Evolutionary conservation across 1,140 invertebrate species (phyloP).

Genomic region (Arion vulgaris): DNA sequence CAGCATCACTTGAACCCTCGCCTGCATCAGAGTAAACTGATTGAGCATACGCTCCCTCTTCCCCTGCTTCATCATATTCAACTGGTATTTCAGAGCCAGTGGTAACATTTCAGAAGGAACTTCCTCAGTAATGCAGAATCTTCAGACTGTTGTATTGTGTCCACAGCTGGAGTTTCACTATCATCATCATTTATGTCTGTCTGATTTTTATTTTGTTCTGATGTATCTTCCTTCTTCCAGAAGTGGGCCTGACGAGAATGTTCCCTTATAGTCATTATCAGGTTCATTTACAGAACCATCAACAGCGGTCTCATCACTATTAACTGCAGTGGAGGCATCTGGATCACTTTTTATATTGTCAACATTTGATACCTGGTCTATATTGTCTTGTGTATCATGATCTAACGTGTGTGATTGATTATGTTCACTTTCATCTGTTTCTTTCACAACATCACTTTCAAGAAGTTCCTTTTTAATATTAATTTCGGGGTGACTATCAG

Average conservation of each 20-base stretch:
- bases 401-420: not conserved
- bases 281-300: not conserved
- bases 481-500: not conserved
- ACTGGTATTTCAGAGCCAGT: conserved; percentile 6
- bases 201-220: not conserved
- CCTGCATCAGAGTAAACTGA: conserved; percentile 29
- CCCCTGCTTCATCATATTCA: conserved; percentile 29
- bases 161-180: not conserved
- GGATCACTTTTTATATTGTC: conserved; percentile 21
- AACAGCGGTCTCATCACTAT: not conserved
- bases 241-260: conserved; percentile 6
- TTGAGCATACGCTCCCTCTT: conserved; percentile 21
- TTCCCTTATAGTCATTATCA: conserved; percentile 7
- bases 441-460: conserved; percentile 3
- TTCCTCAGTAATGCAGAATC: not conserved
- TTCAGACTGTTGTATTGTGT: not conserved
- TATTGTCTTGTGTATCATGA: not conserved
- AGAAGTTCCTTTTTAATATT: conserved; percentile 23
- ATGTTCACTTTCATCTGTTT: not conserved
- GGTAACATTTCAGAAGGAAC: not conserved
- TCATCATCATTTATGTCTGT: not conserved
- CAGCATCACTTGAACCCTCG: conserved; percentile 17
- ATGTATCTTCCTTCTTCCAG: not conserved
- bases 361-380: not conserved
- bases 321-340: not conserved